Conservation (phyloP, 2,113 vertebrate genomes). For the Burhinus bistriatus region DNA sequence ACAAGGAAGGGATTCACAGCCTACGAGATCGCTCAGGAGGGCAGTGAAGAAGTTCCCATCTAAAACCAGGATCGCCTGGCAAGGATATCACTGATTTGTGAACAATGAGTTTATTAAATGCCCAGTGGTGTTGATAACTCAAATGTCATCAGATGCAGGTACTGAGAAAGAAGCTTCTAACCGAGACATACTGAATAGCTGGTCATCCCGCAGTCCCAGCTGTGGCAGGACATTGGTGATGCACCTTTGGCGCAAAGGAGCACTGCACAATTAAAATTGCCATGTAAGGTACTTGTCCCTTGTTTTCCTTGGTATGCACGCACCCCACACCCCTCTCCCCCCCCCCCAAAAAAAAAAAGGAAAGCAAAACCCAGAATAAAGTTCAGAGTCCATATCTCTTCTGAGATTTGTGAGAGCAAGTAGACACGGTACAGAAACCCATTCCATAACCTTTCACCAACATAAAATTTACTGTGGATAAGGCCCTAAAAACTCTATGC, state of each 20-base stretch:
- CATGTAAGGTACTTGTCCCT: not conserved
- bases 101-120: not conserved
- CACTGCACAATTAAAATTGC: not conserved
- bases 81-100: not conserved
- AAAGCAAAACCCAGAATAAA: not conserved
- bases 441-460: conserved; percentile 63
- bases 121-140: not conserved
- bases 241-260: not conserved
- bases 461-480: conserved; percentile 65
- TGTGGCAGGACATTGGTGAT: not conserved
- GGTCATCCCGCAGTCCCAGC: not conserved
- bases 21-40: not conserved
- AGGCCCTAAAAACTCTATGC: conserved; percentile 22
- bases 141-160: not conserved
- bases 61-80: not conserved
- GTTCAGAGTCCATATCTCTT: not conserved
- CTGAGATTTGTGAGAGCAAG: conserved; percentile 38
- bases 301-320: not conserved
- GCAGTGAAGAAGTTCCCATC: not conserved
- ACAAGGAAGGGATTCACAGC: not conserved
- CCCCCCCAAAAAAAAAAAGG: too few species aligned
- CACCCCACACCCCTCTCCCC: too few species aligned
- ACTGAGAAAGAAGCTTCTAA: not conserved
- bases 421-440: conserved; percentile 15
- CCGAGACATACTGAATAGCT: not conserved